These are phyloP conservation scores for Octopus sinensis DNA, from an alignment of 1,140 invertebrate genomes.

Conservation along the genomic window DNA sequence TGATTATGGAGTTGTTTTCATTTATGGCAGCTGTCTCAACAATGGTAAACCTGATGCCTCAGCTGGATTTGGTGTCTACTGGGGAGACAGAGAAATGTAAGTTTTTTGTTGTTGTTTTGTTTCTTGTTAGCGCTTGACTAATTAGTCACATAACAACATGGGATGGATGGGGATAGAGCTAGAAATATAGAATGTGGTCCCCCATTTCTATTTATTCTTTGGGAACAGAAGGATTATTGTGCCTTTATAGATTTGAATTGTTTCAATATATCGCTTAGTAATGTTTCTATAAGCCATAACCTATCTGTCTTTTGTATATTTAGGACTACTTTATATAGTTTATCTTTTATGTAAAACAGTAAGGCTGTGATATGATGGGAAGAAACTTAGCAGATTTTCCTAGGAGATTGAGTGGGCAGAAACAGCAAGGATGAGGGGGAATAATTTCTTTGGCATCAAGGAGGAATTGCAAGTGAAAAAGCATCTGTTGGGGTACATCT, in stretches of 20 bases:
- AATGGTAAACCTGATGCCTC: conserved; percentile 74
- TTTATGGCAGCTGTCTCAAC: conserved; percentile 81
- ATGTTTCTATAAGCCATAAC: neutral
- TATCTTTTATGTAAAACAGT: neutral
- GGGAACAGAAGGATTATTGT: conserved; percentile 64
- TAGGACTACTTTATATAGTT: neutral
- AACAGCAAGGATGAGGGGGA: too few species aligned
- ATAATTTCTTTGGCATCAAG: too few species aligned
- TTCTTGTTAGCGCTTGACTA: too few species aligned
- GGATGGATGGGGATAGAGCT: too few species aligned
- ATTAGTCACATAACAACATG: too few species aligned
- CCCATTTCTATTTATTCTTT: neutral
- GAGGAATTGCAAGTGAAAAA: too few species aligned
- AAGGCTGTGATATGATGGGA: neutral
- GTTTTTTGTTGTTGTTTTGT: too few species aligned
- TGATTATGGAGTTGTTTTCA: conserved; percentile 50
- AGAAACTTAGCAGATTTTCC: too few species aligned
- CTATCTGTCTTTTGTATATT: neutral
- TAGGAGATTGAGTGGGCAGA: too few species aligned
- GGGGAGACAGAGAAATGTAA: too few species aligned
- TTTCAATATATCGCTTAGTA: too few species aligned
- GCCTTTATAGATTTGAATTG: neutral
- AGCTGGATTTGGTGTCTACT: conserved; percentile 91
- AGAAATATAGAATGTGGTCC: neutral
- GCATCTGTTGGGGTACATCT: too few species aligned